Percentiles rank a stretch among this genome's conserved stretches.
These are phyloP conservation scores for Neostethus bicornis DNA, from an alignment of 2,797 vertebrate species.

Conservation along the genomic window DNA sequence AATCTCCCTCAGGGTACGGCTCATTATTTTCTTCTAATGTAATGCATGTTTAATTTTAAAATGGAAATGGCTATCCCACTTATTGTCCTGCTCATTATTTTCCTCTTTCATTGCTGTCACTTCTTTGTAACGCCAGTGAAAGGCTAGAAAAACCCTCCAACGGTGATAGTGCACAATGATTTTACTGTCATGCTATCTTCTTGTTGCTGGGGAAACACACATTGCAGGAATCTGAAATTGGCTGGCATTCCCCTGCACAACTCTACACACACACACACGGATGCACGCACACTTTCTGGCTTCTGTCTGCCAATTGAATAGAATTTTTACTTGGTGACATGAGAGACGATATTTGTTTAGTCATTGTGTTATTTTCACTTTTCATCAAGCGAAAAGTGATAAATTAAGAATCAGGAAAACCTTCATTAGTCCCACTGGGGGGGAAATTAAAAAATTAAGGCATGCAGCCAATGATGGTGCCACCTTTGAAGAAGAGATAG, in stretches of 20 bases:
- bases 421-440: no score
- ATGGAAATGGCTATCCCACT: constrained; percentile 38
- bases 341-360: constrained; percentile 16
- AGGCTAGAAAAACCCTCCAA: constrained; percentile 35
- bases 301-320: constrained; percentile 37
- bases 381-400: neutral
- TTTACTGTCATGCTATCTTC: constrained; percentile 62
- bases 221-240: constrained; percentile 60
- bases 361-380: neutral
- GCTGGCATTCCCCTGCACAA: constrained; percentile 41
- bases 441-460: no score
- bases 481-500: no score
- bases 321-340: constrained; percentile 29
- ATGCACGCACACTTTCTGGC: constrained; percentile 18
- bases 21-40: constrained; percentile 42
- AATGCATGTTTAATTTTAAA: constrained; percentile 50
- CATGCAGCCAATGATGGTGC: no score
- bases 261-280: constrained; percentile 23
- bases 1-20: constrained; percentile 19
- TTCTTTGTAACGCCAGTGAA: constrained; percentile 18
- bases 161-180: constrained; percentile 49
- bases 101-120: constrained; percentile 21
- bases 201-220: constrained; percentile 56
- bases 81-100: constrained; percentile 22
- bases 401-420: no score